These are phyloP conservation scores for Tenebrio molitor DNA, from an alignment of 1,140 invertebrate genomes.

Conservation along the genomic window DNA sequence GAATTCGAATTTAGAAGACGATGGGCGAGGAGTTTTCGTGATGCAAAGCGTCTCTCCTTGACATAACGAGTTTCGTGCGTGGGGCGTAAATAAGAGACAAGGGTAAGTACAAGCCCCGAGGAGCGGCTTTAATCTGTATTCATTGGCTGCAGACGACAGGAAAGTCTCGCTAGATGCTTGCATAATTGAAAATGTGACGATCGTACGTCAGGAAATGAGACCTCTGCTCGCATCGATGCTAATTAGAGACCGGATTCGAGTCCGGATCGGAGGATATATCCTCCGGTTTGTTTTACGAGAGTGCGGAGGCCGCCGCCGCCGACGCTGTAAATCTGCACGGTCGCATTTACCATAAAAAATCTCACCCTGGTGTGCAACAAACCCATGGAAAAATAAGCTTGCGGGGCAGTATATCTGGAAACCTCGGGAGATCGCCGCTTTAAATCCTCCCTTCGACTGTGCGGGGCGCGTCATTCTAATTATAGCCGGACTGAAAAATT, in stretches of 20 bases:
- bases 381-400: constrained; percentile 35
- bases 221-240: neutral
- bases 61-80: constrained; percentile 55
- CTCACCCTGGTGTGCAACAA: constrained; percentile 28
- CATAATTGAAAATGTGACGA: constrained; percentile 52
- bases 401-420: constrained; percentile 11
- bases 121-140: constrained; percentile 50
- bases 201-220: constrained; percentile 23
- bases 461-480: neutral
- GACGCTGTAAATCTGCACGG: constrained; percentile 18
- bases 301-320: neutral
- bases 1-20: constrained; percentile 36
- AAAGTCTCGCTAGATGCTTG: constrained; percentile 40
- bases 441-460: constrained; percentile 20
- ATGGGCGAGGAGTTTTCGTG: constrained; percentile 33
- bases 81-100: constrained; percentile 52
- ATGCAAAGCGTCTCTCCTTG: constrained; percentile 48
- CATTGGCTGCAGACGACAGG: constrained; percentile 52
- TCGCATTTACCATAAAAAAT: constrained; percentile 32
- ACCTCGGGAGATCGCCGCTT: constrained; percentile 9
- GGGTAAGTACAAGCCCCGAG: constrained; percentile 48
- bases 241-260: constrained; percentile 8
- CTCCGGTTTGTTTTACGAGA: neutral
- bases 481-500: constrained; percentile 11
- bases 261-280: no score